A percentile compares a stretch with the other conserved stretches of the same genome.
Evolutionary conservation across 1,140 invertebrate genomes (phyloP).

Genomic region (Sycophaga agraensis): DNA sequence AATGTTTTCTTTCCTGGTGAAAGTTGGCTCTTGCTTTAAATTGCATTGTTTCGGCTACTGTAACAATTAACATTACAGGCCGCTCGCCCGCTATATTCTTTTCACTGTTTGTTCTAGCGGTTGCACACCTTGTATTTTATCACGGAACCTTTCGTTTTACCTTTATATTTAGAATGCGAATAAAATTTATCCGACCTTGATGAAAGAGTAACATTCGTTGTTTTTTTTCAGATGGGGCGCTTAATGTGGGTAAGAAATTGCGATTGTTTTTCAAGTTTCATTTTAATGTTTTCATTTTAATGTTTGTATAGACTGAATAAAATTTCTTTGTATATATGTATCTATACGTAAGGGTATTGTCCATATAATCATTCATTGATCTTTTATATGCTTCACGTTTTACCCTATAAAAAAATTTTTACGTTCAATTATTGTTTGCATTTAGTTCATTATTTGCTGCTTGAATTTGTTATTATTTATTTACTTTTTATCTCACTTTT

Average conservation of each 20-base stretch:
- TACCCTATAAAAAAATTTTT: too few relatives aligned
- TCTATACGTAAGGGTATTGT: neutral
- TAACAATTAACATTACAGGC: constrained; percentile 35
- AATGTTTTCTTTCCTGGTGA: constrained; percentile 55
- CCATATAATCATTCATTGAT: too few relatives aligned
- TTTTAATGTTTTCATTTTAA: neutral
- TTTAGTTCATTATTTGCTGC: too few relatives aligned
- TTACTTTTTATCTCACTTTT: neutral
- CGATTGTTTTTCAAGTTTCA: neutral
- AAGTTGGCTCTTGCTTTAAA: constrained; percentile 41
- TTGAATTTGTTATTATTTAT: neutral
- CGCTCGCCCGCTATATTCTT: neutral
- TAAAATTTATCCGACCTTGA: neutral
- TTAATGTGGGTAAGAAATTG: constrained; percentile 52
- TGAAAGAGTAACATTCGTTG: neutral
- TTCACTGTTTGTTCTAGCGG: neutral
- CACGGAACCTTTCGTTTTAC: neutral
- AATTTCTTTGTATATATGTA: too few relatives aligned
- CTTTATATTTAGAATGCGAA: neutral
- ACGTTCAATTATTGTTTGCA: too few relatives aligned
- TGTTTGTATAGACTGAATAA: neutral
- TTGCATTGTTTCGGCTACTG: constrained; percentile 44
- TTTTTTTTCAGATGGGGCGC: constrained; percentile 53
- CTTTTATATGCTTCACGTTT: too few relatives aligned
- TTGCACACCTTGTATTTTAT: constrained; percentile 3